These are phyloP conservation scores for Radopholus similis DNA, from an alignment of 1,140 invertebrate species.

Conservation along the genomic window DNA sequence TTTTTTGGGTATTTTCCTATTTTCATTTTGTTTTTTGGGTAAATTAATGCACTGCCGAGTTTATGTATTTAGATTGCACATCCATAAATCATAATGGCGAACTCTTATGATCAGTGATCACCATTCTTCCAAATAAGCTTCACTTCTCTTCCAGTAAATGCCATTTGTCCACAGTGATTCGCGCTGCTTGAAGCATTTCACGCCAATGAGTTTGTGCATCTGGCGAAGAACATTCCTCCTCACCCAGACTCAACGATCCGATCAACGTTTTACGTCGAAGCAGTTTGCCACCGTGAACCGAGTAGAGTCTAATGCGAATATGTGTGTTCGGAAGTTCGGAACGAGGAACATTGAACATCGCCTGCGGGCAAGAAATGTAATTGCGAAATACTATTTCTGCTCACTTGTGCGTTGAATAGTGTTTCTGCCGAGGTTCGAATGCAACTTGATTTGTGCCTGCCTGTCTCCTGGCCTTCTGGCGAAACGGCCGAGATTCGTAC, in stretches of 20 bases:
- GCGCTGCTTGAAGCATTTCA: slow-evolving; percentile 19
- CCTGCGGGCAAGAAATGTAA: neutral
- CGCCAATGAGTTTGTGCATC: slow-evolving; percentile 17
- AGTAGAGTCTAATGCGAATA: neutral
- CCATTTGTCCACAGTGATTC: slow-evolving; percentile 31
- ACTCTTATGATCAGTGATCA: no score
- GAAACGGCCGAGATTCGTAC: slow-evolving; percentile 3
- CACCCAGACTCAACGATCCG: neutral
- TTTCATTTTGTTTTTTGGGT: no score
- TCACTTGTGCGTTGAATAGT: neutral
- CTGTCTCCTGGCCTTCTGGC: neutral
- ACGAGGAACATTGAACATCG: neutral
- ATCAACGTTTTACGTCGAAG: slow-evolving; percentile 7
- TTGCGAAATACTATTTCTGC: neutral
- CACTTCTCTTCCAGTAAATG: neutral
- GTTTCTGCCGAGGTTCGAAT: neutral
- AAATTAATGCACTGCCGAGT: no score
- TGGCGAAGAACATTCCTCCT: neutral
- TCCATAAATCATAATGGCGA: no score
- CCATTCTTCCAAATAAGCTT: no score
- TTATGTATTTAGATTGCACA: no score
- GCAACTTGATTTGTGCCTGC: slow-evolving; percentile 1
- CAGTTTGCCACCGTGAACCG: neutral
- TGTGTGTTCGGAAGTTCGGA: neutral
- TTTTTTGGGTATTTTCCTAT: no score